These are phyloP conservation scores for Sebastes minor DNA, from an alignment of 2,797 vertebrate genomes.

Conservation along the genomic window DNA sequence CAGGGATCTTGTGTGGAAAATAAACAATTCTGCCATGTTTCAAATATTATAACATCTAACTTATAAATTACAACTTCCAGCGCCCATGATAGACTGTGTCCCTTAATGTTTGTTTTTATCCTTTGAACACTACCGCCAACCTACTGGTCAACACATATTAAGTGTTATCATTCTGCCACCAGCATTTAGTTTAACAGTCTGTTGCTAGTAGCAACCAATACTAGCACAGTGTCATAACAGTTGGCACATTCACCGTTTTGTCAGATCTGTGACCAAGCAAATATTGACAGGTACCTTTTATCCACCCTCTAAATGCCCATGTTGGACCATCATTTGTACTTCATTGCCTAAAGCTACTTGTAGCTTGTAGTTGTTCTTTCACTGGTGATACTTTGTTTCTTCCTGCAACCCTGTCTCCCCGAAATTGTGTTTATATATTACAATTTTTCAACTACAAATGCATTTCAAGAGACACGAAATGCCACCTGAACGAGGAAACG, in stretches of 20 bases:
- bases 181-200: neutral
- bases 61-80: neutral
- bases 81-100: neutral
- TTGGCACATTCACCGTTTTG: neutral
- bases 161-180: neutral
- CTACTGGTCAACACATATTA: neutral
- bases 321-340: neutral
- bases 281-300: neutral
- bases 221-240: neutral
- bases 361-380: neutral
- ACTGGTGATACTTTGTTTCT: neutral
- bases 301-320: neutral
- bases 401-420: neutral
- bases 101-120: neutral
- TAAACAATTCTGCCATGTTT: slow-evolving; percentile 4
- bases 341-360: neutral
- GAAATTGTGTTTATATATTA: neutral
- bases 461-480: neutral
- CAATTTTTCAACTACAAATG: too few species aligned
- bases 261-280: neutral
- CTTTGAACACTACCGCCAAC: neutral
- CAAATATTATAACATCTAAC: neutral
- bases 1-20: neutral
- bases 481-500: neutral
- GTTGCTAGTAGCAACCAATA: slow-evolving; percentile 17